Conservation (phyloP, 2,797 vertebrate species). For the Oceanodroma leucorhoa region DNA sequence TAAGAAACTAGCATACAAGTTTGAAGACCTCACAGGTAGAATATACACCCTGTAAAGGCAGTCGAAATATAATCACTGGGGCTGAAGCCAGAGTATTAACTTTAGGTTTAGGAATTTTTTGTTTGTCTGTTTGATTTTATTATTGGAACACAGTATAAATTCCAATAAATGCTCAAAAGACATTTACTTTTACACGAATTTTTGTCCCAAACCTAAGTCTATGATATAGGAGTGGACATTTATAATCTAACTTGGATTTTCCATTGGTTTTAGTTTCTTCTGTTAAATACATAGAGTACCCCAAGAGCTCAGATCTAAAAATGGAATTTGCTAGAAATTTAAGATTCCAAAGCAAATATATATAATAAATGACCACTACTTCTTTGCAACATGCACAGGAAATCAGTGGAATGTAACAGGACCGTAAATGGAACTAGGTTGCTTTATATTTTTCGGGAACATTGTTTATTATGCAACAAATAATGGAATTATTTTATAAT, state of each 20-base stretch:
- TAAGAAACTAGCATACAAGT: constrained; percentile 16
- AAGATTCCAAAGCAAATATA: neutral
- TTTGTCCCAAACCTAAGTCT: neutral
- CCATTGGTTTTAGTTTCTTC: neutral
- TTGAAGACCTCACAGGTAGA: constrained; percentile 1
- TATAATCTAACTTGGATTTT: neutral
- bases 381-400: neutral
- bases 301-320: neutral
- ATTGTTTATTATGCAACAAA: neutral
- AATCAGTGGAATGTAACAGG: neutral
- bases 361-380: neutral
- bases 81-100: neutral
- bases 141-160: neutral
- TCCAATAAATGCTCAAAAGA: neutral
- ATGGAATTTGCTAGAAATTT: neutral
- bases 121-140: neutral
- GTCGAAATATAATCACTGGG: neutral
- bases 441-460: neutral
- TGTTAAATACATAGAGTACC: neutral
- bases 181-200: neutral
- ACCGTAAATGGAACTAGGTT: neutral
- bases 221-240: neutral
- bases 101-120: neutral
- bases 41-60: neutral
- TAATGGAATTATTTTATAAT: no score